Evolutionary conservation across 2,888 invertebrate genomes (phyloP).

Genomic region (Ectobius pallidus): DNA sequence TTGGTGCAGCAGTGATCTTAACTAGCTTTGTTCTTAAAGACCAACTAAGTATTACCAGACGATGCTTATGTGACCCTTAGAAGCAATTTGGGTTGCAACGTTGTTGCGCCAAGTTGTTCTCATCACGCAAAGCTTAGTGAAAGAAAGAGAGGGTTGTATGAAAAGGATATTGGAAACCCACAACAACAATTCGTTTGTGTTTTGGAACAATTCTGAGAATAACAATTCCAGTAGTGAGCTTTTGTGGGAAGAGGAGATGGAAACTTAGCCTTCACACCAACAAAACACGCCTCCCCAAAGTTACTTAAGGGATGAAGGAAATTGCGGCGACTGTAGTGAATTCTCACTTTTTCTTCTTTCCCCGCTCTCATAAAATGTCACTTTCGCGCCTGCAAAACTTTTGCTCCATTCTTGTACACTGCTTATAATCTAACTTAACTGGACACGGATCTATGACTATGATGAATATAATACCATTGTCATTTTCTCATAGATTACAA

Average conservation of each 20-base stretch:
- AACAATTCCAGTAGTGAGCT: background rate
- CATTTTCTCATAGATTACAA: background rate
- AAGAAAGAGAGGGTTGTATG: background rate
- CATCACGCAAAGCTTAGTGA: background rate
- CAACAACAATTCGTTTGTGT: slow-evolving; percentile 9
- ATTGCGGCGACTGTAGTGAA: background rate
- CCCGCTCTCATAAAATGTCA: too few species aligned
- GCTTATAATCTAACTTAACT: background rate
- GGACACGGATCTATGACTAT: background rate
- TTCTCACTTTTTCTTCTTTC: background rate
- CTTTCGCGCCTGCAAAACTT: background rate
- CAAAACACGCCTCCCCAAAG: slow-evolving; percentile 9
- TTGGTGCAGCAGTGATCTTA: too few species aligned
- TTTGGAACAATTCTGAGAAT: slow-evolving; percentile 10
- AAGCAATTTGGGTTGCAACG: too few species aligned
- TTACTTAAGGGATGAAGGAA: slow-evolving; percentile 6
- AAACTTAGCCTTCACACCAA: slow-evolving; percentile 4
- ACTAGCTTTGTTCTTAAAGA: too few species aligned
- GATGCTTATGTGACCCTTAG: too few species aligned
- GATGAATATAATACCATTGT: background rate
- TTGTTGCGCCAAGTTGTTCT: background rate
- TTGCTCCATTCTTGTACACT: background rate
- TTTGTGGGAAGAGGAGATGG: background rate
- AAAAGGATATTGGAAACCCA: background rate
- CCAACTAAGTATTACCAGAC: too few species aligned